These are phyloP conservation scores for Sicus ferrugineus DNA, from an alignment of 2,888 invertebrate species.

Conservation along the genomic window DNA sequence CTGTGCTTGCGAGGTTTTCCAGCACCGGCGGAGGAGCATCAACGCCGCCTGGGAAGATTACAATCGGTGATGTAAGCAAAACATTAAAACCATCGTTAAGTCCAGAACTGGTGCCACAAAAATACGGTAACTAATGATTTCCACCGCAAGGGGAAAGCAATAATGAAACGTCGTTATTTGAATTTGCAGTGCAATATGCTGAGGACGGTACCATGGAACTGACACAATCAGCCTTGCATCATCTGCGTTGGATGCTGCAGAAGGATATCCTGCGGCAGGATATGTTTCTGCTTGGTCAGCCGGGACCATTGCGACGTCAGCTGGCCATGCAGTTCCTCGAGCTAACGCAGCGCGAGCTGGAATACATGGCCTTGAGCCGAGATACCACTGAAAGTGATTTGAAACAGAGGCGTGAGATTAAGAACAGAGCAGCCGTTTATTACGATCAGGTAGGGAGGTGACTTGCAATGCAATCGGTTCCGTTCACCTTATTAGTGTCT, in stretches of 20 bases:
- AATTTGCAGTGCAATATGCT: conserved; percentile 61
- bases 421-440: conserved; percentile 85
- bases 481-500: neutral
- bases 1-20: conserved; percentile 30
- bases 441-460: conserved; percentile 84
- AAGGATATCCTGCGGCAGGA: conserved; percentile 94
- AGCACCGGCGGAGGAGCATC: neutral
- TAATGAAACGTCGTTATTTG: neutral
- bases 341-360: conserved; percentile 86
- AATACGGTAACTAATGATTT: conserved; percentile 56
- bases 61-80: conserved; percentile 79
- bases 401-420: conserved; percentile 93
- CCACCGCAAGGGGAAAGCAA: neutral
- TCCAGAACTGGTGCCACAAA: conserved; percentile 81
- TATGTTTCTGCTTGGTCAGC: conserved; percentile 91
- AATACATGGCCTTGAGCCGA: conserved; percentile 91
- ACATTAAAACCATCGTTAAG: conserved; percentile 71
- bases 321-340: conserved; percentile 90
- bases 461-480: neutral
- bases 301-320: conserved; percentile 81
- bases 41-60: conserved; percentile 62
- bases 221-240: conserved; percentile 78
- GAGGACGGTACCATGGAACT: conserved; percentile 68
- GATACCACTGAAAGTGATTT: conserved; percentile 98
- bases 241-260: conserved; percentile 95